phyloP scores from a whole-genome alignment of 2,113 vertebrate genomes.

The Triplophysa dalaica region DNA sequence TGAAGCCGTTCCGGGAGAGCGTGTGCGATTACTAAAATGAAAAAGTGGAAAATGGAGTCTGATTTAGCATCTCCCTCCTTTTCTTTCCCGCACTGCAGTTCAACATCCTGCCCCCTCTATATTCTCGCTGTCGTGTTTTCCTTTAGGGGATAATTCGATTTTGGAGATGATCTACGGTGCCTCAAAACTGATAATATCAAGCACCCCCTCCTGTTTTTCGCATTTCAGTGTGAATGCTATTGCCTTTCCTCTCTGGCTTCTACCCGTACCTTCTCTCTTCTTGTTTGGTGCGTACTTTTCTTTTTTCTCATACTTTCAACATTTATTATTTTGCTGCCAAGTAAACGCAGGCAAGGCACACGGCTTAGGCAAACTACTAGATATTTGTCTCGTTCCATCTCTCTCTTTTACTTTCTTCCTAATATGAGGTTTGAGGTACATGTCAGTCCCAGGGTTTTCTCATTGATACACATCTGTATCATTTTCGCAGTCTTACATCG shows the following conservation, averaged over 20 bases:
- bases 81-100: conserved; percentile 36
- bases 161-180: conserved; percentile 38
- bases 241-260: conserved; percentile 21
- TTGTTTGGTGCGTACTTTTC: conserved; percentile 13
- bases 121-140: conserved; percentile 39
- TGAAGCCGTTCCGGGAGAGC: conserved; percentile 29
- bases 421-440: conserved; percentile 14
- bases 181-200: conserved; percentile 44
- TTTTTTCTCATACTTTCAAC: conserved; percentile 11
- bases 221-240: conserved; percentile 28
- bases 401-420: neutral
- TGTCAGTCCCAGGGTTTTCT: neutral
- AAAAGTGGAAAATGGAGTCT: conserved; percentile 44
- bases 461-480: neutral
- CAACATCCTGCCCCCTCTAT: conserved; percentile 38
- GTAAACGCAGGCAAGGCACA: neutral
- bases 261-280: neutral
- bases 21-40: conserved; percentile 43
- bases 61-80: conserved; percentile 39
- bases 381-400: conserved; percentile 11
- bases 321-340: conserved; percentile 2
- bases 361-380: neutral
- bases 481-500: neutral
- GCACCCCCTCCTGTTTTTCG: conserved; percentile 35
- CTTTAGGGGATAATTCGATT: conserved; percentile 42